Evolutionary conservation across 2,113 vertebrate genomes (phyloP).

Genomic region (Neopipo cinnamomea): DNA sequence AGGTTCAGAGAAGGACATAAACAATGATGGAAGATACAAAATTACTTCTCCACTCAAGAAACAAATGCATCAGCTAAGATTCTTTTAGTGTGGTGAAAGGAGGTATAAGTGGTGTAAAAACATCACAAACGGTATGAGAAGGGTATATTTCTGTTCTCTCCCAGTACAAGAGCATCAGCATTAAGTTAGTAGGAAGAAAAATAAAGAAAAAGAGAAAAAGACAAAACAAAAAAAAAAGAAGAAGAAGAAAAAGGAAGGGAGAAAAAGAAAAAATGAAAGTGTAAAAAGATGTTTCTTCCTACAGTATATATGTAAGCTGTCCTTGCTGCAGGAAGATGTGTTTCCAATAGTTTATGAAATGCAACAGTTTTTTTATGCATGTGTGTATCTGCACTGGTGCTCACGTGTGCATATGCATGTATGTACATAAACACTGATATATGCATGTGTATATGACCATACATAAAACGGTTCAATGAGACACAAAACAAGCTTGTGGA

Average conservation of each 20-base stretch:
- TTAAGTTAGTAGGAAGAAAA: neutral
- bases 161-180: neutral
- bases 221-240: too few relatives aligned
- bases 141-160: neutral
- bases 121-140: neutral
- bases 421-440: neutral
- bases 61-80: neutral
- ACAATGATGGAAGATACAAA: neutral
- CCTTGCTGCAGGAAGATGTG: neutral
- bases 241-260: too few relatives aligned
- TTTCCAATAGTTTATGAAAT: neutral
- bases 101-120: neutral
- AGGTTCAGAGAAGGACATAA: neutral
- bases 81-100: neutral
- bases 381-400: accelerated
- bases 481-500: neutral
- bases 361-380: neutral
- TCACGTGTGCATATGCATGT: neutral
- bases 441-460: neutral
- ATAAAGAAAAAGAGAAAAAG: too few relatives aligned
- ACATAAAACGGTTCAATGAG: neutral
- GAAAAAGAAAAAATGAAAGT: too few relatives aligned
- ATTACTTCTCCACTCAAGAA: neutral
- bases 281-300: neutral
- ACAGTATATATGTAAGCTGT: neutral